phyloP scores from a whole-genome alignment of 2,113 vertebrate genomes.

The Paedocypris sp. region DNA sequence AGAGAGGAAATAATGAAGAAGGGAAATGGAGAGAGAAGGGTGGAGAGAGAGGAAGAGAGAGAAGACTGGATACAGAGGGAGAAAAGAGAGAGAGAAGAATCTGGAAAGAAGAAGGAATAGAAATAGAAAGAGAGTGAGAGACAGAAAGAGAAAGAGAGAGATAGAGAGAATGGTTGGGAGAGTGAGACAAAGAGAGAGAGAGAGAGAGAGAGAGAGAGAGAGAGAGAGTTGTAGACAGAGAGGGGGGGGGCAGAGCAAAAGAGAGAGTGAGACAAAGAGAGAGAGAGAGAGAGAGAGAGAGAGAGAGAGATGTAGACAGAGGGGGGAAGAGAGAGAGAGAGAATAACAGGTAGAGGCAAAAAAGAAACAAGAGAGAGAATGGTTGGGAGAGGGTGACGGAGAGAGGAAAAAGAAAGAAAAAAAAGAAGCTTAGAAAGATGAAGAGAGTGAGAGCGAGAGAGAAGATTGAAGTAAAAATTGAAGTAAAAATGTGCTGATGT shows the following conservation, averaged over 20 bases:
- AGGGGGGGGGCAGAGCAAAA: not conserved
- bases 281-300: not conserved
- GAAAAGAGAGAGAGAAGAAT: no score
- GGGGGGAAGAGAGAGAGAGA: conserved; percentile 25
- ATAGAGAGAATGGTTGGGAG: conserved; percentile 43
- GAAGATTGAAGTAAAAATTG: no score
- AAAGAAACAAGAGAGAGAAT: not conserved
- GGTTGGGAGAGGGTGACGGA: not conserved
- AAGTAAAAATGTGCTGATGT: no score
- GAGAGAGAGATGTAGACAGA: conserved; percentile 39
- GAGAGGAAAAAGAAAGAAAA: not conserved
- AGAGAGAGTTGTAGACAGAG: conserved; percentile 19
- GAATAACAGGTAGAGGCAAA: conserved; percentile 20
- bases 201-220: conserved; percentile 17
- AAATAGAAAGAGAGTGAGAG: no score
- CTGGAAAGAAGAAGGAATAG: no score
- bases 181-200: conserved; percentile 37
- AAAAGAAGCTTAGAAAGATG: not conserved
- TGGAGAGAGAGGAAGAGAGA: no score
- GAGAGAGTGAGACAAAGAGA: not conserved
- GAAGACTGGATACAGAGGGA: no score
- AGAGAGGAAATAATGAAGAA: no score
- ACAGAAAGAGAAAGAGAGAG: conserved; percentile 12
- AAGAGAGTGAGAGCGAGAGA: not conserved
- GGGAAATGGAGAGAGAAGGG: no score